Percentiles rank a stretch among this genome's conserved stretches.
phyloP scores from a whole-genome alignment of 2,113 vertebrate genomes.

The Terrapene triunguis region DNA sequence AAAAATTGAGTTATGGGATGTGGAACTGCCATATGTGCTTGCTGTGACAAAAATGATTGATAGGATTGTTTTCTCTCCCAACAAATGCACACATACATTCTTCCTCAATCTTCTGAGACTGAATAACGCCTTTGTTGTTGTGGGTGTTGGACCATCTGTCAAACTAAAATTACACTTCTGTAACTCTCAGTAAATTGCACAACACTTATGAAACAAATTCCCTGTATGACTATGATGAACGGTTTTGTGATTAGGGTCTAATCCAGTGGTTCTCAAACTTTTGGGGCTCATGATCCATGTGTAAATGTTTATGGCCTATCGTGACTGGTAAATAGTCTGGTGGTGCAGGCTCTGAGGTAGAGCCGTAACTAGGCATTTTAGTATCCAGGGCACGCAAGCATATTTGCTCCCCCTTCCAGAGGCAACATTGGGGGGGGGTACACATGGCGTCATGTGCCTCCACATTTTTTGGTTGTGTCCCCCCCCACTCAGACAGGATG shows the following conservation, averaged over 20 bases:
- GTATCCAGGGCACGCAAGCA: background rate
- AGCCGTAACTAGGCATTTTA: background rate
- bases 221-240: background rate
- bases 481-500: too few species aligned
- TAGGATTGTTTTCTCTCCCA: slow-evolving; percentile 16
- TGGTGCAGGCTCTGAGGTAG: background rate
- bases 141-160: slow-evolving; percentile 56
- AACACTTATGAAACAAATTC: background rate
- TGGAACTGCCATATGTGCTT: slow-evolving; percentile 53
- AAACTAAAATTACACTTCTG: slow-evolving; percentile 16
- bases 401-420: background rate
- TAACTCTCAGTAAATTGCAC: background rate
- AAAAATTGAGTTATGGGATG: slow-evolving; percentile 38
- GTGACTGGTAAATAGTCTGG: background rate
- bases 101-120: slow-evolving; percentile 11
- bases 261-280: background rate
- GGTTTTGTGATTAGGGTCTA: background rate
- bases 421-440: too few species aligned
- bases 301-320: background rate
- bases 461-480: background rate
- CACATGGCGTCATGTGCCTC: background rate
- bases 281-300: background rate
- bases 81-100: slow-evolving; percentile 51
- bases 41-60: slow-evolving; percentile 3
- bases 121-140: slow-evolving; percentile 21